These are phyloP conservation scores for Galerucella pusilla DNA, from an alignment of 2,888 invertebrate species.

Conservation along the genomic window DNA sequence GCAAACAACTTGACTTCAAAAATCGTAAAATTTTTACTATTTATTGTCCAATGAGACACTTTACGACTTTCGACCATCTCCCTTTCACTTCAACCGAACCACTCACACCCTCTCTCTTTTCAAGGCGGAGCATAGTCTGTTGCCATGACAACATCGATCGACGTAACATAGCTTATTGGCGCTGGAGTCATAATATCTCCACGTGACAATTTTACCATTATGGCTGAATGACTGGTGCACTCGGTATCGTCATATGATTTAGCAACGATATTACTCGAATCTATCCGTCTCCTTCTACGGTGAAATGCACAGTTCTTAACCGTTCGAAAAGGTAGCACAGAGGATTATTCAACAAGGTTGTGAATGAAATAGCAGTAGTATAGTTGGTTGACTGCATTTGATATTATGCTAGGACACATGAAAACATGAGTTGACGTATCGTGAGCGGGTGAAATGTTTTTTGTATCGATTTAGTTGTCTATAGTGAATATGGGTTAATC, in stretches of 20 bases:
- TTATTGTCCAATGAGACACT: conserved; percentile 64
- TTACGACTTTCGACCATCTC: conserved; percentile 57
- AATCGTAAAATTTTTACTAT: conserved; percentile 66
- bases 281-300: conserved; percentile 42
- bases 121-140: conserved; percentile 57
- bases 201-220: conserved; percentile 63
- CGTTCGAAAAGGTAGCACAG: neutral
- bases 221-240: conserved; percentile 55
- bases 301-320: conserved; percentile 10
- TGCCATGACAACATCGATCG: conserved; percentile 65
- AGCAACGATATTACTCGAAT: conserved; percentile 48
- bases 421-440: neutral
- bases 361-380: neutral
- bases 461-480: conserved; percentile 20
- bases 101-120: conserved; percentile 49
- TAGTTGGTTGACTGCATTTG: neutral
- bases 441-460: neutral
- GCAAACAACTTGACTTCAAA: conserved; percentile 63
- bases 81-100: conserved; percentile 44
- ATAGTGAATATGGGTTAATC: conserved; percentile 15
- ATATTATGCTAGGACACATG: too few relatives aligned
- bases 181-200: conserved; percentile 54
- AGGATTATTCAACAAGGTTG: neutral
- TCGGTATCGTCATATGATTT: conserved; percentile 48
- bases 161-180: conserved; percentile 57